A percentile compares a stretch with the other conserved stretches of the same genome.
phyloP scores from a whole-genome alignment of 2,797 vertebrate genomes.

The Notolepis coatsorum region DNA sequence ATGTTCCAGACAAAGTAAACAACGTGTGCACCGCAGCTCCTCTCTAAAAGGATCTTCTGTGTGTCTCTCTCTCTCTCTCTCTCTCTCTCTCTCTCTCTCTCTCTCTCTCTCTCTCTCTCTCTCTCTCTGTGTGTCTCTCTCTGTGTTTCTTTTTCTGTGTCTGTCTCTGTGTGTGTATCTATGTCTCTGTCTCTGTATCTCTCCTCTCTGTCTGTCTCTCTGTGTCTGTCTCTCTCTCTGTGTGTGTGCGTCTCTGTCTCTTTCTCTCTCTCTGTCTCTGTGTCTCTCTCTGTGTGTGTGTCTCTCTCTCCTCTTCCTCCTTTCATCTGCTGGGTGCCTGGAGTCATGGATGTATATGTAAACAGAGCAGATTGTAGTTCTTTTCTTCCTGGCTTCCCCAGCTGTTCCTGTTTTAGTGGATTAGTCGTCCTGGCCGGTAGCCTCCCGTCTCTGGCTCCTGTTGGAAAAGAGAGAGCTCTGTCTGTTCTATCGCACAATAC shows the following conservation, averaged over 20 bases:
- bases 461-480: not conserved
- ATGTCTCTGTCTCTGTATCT: not conserved
- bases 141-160: too few relatives aligned
- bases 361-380: not conserved
- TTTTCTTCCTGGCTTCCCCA: not conserved
- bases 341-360: not conserved
- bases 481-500: not conserved
- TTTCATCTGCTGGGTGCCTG: too few relatives aligned
- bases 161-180: not conserved
- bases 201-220: not conserved
- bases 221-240: not conserved
- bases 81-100: not conserved
- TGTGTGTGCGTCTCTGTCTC: too few relatives aligned
- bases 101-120: not conserved
- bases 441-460: conserved; percentile 9
- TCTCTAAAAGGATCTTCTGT: too few relatives aligned
- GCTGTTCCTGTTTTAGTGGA: conserved; percentile 19
- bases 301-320: not conserved
- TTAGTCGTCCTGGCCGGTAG: conserved; percentile 15
- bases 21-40: not conserved
- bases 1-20: not conserved
- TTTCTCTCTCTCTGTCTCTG: not conserved
- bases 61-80: not conserved
- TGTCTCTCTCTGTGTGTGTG: not conserved
- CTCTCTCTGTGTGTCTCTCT: not conserved